Evolutionary conservation across 2,113 vertebrate species (phyloP), one percentile per base, ranked within the genome.

Genomic region (Ariopsis seemanni): DNA sequence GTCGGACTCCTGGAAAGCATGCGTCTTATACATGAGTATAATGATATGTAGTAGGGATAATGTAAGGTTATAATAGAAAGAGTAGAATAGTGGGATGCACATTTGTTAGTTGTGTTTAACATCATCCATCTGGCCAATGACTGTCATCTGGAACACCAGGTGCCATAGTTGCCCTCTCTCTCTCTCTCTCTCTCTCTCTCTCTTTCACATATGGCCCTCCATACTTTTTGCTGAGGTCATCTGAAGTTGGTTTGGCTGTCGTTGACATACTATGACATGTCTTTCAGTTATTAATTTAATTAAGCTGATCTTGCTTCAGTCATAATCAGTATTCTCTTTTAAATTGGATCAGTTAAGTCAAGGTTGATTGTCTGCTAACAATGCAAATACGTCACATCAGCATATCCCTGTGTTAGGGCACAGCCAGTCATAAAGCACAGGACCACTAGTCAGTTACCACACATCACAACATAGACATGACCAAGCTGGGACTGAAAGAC

Each of bases 81-180:
- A 67, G 82, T 85, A 50, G 63, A 42, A 22, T 85, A 67, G 82
- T 85, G 55, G 63, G 50, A 22, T 85, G 14, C 81, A 53, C 82
- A 87, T 89, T 87, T 65, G 52, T 84, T 14, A 71, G 85, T 86
- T 84, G 60, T 88, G 82, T 84, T 78, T 83, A 58, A 85, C 88
- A 58, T 88, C 90, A 92, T 94, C 94, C 95, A 95, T 95, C 94
- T 95, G 94, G 93, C 91, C 88, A 84, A 90, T 82, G 93, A 91
- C 90, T 91, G 93, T 95, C 95, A 96, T 95, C 95, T 95, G 95
- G 94, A 94, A 93, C 92, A 92, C 94, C 94, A 95, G 95, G 95
- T 95, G 95, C 95, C 93, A 92, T 88, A 27, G 91, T 91, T 34
- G 27, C 89, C 87, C 89, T 89, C 89, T 91, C 83, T 83, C 74